A percentile compares a stretch with the other conserved stretches of the same genome.
Evolutionary conservation across 2,888 invertebrate genomes (phyloP).

Genomic region (Trypoxylon attenuatum): DNA sequence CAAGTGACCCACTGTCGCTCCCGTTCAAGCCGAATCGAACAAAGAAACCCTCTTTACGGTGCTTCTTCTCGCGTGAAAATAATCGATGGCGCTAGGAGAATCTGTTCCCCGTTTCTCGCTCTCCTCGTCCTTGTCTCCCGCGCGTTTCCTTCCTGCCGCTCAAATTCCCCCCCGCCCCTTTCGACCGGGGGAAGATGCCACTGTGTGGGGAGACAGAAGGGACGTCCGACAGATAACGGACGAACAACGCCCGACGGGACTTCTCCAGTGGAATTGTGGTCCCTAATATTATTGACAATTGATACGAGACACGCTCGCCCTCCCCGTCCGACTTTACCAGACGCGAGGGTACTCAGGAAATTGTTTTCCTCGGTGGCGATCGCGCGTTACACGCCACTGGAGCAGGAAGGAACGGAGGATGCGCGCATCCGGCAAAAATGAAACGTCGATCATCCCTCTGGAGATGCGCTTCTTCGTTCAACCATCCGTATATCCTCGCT

Average conservation of each 20-base stretch:
- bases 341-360: slow-evolving; percentile 17
- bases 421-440: slow-evolving; percentile 15
- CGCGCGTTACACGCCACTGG: slow-evolving; percentile 14
- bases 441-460: slow-evolving; percentile 1
- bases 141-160: background rate
- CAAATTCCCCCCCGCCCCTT: slow-evolving; percentile 13
- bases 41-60: slow-evolving; percentile 51
- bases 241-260: slow-evolving; percentile 44
- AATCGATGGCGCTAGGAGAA: slow-evolving; percentile 67
- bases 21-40: slow-evolving; percentile 37
- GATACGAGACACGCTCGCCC: slow-evolving; percentile 35
- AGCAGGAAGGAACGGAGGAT: slow-evolving; percentile 28
- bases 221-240: slow-evolving; percentile 36
- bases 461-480: too few species aligned
- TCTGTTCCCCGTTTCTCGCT: slow-evolving; percentile 41
- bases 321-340: slow-evolving; percentile 25
- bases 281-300: slow-evolving; percentile 55
- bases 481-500: too few species aligned
- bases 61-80: slow-evolving; percentile 64
- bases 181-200: slow-evolving; percentile 8
- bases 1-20: slow-evolving; percentile 51
- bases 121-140: slow-evolving; percentile 14
- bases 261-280: slow-evolving; percentile 50
- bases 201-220: slow-evolving; percentile 30
- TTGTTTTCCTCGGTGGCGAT: slow-evolving; percentile 33